Conservation (phyloP, 1,140 invertebrate genomes). For the Zaprionus taronus region DNA sequence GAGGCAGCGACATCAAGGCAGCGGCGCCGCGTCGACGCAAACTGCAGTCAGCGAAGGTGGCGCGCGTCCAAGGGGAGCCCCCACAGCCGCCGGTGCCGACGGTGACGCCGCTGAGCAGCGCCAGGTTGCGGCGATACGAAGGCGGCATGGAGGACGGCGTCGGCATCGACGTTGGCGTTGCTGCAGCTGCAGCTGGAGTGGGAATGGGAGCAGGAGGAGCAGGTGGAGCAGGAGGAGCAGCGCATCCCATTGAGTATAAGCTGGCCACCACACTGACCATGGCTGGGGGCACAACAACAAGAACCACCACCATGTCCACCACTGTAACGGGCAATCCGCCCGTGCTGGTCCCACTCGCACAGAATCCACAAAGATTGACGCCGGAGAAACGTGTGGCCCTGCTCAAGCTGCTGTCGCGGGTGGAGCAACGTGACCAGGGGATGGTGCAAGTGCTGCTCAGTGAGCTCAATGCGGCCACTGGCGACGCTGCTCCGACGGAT, state of each 20-base stretch:
- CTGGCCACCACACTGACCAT: not conserved
- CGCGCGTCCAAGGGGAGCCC: slow-evolving; percentile 29
- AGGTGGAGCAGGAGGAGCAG: not conserved
- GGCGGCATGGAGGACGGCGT: not conserved
- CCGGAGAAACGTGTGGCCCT: slow-evolving; percentile 45
- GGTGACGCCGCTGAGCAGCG: slow-evolving; percentile 49
- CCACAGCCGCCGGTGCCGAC: slow-evolving; percentile 53
- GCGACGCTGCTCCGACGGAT: slow-evolving; percentile 20
- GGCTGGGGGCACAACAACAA: not conserved
- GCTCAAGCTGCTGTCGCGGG: slow-evolving; percentile 46
- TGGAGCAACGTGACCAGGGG: slow-evolving; percentile 49
- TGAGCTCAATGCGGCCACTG: not conserved
- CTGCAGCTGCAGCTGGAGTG: not conserved
- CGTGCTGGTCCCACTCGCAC: slow-evolving; percentile 39
- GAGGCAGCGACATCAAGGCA: slow-evolving; percentile 1
- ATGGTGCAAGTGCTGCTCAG: slow-evolving; percentile 46
- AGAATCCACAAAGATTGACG: slow-evolving; percentile 51
- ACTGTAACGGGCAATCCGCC: not conserved
- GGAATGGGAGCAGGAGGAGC: not conserved
- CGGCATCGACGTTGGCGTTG: not conserved
- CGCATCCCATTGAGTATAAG: not conserved
- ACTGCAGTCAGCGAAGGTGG: not conserved
- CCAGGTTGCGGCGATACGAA: slow-evolving; percentile 1
- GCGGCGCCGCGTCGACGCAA: slow-evolving; percentile 2
- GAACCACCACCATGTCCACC: not conserved